Base-by-base conservation (phyloP, 2,888 invertebrate genomes). In the Fissipunctia ypsillon region DNA sequence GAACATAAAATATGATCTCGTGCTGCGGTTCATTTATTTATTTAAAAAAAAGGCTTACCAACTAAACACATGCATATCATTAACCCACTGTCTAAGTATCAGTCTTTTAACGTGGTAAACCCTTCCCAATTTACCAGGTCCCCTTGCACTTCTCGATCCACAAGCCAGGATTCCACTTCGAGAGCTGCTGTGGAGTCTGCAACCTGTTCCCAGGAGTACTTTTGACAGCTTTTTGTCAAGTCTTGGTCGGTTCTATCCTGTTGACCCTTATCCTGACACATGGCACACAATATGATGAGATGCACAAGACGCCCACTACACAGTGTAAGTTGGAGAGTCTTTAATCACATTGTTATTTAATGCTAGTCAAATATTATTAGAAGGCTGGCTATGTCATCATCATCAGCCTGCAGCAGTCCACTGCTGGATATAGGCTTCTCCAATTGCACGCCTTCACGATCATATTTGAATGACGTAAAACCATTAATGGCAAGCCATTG, bases 141-240 rank as follows among this genome's bases (percentile, higher is more conserved):
- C 95, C 95, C 0, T 79, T 93, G 0, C 95, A 95, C 78, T 96
- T 95, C 69, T 67, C 94, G 0, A 87, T 95, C 9, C 95, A 95
- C 89, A 94, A 94, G 76, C 91, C 91, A 9, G 95, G 95, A 22
- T 94, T 91, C 70, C 96, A 96, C 85, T 87, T 96, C 74, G 96
- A 96, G 86, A 95, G 95, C 85, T 96, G 95, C 89, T 96, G 96
- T 66, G 96, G 96, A 0, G 80, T 95, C 41, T 96, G 96, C 89
- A 96, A 96, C 80, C 87, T 96, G 31, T 96, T 96, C 86, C 96
- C 96, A 3, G 96, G 96, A 1, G 96, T 96, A 0, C 90, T 96
- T 0, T 87, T 96, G 28, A 94, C 95, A 60, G 96, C 94, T 0
- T 95, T 96, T 90, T 85, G 90, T 64, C 94, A 96, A 81, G 94